A percentile compares a stretch with the other conserved stretches of the same genome.
Conservation (phyloP, 2,113 vertebrate genomes). For the Dolichotis patagonum region DNA sequence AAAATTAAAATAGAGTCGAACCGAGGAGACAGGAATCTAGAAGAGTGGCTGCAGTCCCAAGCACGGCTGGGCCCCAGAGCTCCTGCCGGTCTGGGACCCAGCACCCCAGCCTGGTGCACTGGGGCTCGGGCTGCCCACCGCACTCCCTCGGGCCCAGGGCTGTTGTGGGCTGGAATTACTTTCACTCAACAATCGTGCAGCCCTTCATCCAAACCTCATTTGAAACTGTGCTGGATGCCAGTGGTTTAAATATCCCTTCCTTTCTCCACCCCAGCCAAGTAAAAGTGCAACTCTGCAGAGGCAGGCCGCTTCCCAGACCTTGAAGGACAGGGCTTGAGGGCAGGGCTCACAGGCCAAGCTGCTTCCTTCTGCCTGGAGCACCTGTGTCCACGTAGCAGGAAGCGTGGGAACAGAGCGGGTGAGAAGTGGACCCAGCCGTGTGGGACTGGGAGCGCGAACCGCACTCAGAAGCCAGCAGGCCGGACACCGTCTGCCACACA, state of each 20-base stretch:
- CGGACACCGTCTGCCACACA: background rate
- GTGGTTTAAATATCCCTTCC: background rate
- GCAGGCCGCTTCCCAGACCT: background rate
- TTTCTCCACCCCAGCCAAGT: background rate
- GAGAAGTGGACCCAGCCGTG: background rate
- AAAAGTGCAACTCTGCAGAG: background rate
- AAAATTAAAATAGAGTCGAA: slow-evolving; percentile 13
- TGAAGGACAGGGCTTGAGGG: too few relatives aligned
- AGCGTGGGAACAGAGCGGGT: background rate
- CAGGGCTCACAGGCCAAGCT: too few relatives aligned
- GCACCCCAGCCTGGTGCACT: background rate
- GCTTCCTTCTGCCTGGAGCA: too few relatives aligned
- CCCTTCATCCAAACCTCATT: background rate
- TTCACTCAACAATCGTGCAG: background rate
- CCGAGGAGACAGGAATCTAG: background rate
- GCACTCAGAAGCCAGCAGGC: background rate
- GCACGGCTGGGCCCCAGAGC: background rate
- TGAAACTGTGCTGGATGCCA: background rate
- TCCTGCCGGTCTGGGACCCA: background rate
- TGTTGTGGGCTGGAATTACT: background rate
- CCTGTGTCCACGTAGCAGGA: background rate
- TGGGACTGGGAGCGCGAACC: background rate
- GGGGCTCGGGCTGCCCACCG: slow-evolving; percentile 49
- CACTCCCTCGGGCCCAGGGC: background rate
- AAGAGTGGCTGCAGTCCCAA: background rate